Base-by-base conservation (phyloP, 2,797 vertebrate genomes). In the Naso thynnoides region DNA sequence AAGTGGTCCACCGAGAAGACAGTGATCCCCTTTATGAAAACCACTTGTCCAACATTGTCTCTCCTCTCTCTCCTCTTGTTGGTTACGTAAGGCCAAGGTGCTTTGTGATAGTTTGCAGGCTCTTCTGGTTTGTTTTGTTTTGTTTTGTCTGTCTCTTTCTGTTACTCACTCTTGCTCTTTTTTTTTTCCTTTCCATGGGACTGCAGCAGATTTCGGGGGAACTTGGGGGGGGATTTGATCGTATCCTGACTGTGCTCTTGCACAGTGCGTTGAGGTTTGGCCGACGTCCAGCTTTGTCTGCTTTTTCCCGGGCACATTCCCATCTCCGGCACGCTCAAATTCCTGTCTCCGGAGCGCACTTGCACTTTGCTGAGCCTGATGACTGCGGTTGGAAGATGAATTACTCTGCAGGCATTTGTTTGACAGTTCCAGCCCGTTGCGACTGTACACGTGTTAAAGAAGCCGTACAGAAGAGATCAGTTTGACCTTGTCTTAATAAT, bases 1-100 rank as follows among this genome's bases (percentile, higher is more conserved):
- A 92, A 93, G 91, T 92, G 91, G 85, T 90, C 86, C 89, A 27
- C 77, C 36, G 90, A 92, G 92, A 92, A 86, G 80, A 89, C 81
- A 85, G 81, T 60, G 86, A 92, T 92, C 86, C 88, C 82, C 71
- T 92, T 93, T 92, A 92, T 93, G 91, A 82, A 91, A 93, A 92
- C 85, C 91, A 94, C 91, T 92, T 89, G 92, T 91, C 83, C 70
- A 19, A 75, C 89, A 76, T 81, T 76, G 89, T 88, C 86, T 82
- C 70, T 76, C 81, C 73, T 7, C 79, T 83, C 78, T 81, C 78
- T 68, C 73, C 62, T 64, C 77, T 61, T 70, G 83, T 82, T 85
- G 87, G 81, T 90, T 89, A 85, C 90, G 76, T 77, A 78, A 88
- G 77, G 85, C 83, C 65, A 67, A 90, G 91, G 90, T 91, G 88